These are phyloP conservation scores for Epinephelus malabaricus DNA, from an alignment of 2,797 vertebrate genomes.

Conservation along the genomic window DNA sequence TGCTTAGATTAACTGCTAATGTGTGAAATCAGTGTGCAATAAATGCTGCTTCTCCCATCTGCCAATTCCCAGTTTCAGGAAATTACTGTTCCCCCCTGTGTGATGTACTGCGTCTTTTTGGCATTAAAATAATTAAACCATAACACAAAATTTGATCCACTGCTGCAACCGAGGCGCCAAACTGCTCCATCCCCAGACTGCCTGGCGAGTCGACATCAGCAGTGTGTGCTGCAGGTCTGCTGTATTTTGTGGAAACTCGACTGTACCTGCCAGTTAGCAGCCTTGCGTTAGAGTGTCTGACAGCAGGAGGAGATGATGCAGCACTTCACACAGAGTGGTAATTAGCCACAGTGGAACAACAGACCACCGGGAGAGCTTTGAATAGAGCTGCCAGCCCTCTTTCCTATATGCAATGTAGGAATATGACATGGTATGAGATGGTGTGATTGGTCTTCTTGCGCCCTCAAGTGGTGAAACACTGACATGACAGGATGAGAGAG, in stretches of 20 bases:
- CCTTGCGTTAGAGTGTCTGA: conserved; percentile 43
- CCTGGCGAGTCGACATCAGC: conserved; percentile 13
- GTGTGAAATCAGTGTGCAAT: conserved; percentile 45
- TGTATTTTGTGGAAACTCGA: conserved; percentile 31
- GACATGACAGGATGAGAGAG: conserved; percentile 28
- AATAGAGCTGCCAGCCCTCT: conserved; percentile 31
- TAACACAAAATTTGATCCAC: conserved; percentile 33
- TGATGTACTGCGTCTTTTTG: conserved; percentile 16
- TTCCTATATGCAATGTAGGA: neutral
- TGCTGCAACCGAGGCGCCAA: neutral
- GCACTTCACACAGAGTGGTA: conserved; percentile 61
- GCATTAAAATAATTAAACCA: conserved; percentile 52
- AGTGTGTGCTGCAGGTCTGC: conserved; percentile 27
- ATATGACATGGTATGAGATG: neutral
- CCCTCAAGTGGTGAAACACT: conserved; percentile 70
- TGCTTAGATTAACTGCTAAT: conserved; percentile 19
- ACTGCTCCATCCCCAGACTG: conserved; percentile 33
- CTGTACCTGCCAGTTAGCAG: conserved; percentile 30
- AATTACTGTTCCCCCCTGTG: neutral
- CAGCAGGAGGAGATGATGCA: conserved; percentile 66
- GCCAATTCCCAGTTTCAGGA: conserved; percentile 33
- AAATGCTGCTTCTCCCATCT: conserved; percentile 11
- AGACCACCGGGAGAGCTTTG: conserved; percentile 34
- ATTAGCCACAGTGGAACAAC: conserved; percentile 68
- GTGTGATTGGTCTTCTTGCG: conserved; percentile 60